phyloP scores from a whole-genome alignment of 2,888 invertebrate genomes.

The Malthinus seriepunctatus region DNA sequence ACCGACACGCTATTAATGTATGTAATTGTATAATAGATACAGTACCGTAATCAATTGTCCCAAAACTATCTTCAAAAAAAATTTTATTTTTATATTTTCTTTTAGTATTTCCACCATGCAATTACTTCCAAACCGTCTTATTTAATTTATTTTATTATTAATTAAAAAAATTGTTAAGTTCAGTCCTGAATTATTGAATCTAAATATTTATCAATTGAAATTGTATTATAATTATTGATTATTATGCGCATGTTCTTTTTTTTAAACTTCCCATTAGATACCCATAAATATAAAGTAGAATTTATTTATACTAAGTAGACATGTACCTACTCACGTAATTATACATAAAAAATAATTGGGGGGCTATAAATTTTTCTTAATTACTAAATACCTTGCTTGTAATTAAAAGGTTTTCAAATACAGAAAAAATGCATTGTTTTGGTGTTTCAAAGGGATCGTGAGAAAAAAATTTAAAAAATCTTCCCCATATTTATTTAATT shows the following conservation, averaged over 20 bases:
- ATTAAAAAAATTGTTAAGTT: not conserved
- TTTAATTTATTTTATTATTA: not conserved
- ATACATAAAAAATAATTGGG: not conserved
- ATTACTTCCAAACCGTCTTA: not conserved
- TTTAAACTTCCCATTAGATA: slow-evolving; percentile 2
- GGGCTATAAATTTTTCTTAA: no score
- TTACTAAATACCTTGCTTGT: no score
- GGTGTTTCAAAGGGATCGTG: no score
- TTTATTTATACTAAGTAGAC: slow-evolving; percentile 12
- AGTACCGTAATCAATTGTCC: slow-evolving; percentile 12
- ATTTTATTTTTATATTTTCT: not conserved
- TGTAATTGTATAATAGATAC: slow-evolving; percentile 30
- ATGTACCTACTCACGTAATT: not conserved
- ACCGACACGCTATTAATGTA: slow-evolving; percentile 34
- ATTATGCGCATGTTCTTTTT: slow-evolving; percentile 30
- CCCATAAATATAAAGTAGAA: slow-evolving; percentile 8
- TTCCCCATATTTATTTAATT: no score
- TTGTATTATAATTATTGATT: slow-evolving; percentile 34
- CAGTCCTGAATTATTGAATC: slow-evolving; percentile 15
- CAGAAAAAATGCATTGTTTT: no score
- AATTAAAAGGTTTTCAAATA: no score
- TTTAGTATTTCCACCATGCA: no score
- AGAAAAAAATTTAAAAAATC: no score
- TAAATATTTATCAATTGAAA: slow-evolving; percentile 34
- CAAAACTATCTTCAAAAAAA: not conserved